Percentiles rank a stretch among this genome's conserved stretches.
These are phyloP conservation scores for Crotalus horridus DNA, from an alignment of 2,113 vertebrate genomes.

Conservation along the genomic window DNA sequence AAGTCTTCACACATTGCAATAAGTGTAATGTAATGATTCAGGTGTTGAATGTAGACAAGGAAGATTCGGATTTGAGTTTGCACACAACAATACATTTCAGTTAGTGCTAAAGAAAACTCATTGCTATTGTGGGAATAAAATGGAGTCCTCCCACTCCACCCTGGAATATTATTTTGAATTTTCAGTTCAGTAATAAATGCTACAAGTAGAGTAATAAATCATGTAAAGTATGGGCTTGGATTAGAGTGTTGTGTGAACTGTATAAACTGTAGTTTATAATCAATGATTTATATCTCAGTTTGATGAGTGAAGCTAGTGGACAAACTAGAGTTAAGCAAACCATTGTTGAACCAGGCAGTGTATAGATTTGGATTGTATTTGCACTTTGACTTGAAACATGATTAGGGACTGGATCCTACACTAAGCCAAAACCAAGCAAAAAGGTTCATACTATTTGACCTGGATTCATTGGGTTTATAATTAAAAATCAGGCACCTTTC, in stretches of 20 bases:
- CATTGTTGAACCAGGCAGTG: neutral
- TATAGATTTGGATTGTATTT: neutral
- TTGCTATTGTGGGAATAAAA: neutral
- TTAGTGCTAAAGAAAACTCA: neutral
- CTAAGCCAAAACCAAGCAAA: neutral
- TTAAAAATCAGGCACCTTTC: neutral
- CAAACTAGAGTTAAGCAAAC: neutral
- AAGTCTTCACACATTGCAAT: neutral
- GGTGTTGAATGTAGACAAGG: neutral
- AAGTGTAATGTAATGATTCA: neutral
- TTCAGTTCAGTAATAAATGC: neutral
- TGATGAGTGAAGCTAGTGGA: neutral
- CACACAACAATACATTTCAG: neutral
- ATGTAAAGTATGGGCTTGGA: neutral
- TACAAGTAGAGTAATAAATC: neutral
- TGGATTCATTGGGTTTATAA: neutral
- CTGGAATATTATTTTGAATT: neutral
- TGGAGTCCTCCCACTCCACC: neutral
- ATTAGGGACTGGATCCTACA: neutral
- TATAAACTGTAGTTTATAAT: neutral
- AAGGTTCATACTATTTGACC: neutral
- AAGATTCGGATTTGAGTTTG: neutral
- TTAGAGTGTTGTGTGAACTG: neutral
- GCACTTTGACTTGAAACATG: neutral
- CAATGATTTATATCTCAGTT: neutral